Evolutionary conservation across 2,797 vertebrate genomes (phyloP).

Genomic region (Oreortyx pictus): DNA sequence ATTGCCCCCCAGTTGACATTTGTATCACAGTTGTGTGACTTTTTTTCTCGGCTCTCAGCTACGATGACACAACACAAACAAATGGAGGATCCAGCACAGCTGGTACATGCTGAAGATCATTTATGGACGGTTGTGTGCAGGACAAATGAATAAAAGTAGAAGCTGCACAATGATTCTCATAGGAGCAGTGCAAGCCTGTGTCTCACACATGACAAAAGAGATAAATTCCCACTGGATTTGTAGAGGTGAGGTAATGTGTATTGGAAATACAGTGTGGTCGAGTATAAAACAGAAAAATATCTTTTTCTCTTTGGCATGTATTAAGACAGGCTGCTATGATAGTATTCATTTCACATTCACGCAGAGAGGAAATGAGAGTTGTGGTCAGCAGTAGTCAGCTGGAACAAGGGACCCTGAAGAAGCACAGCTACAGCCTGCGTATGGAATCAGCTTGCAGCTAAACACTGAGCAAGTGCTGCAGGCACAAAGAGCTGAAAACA

Average conservation of each 20-base stretch:
- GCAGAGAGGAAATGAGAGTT: conserved; percentile 58
- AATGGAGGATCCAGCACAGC: background rate
- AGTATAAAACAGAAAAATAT: background rate
- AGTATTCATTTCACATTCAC: conserved; percentile 18
- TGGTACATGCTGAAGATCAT: background rate
- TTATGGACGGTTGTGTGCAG: background rate
- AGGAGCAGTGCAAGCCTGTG: background rate
- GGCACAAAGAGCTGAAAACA: conserved; percentile 13
- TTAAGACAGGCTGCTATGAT: conserved; percentile 14
- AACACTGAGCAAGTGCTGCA: background rate
- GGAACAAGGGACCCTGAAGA: conserved; percentile 21
- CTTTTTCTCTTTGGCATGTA: background rate
- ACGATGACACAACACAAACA: background rate
- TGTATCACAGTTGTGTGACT: background rate
- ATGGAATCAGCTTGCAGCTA: conserved; percentile 27
- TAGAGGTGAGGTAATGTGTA: background rate
- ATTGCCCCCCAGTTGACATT: background rate
- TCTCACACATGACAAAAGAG: background rate
- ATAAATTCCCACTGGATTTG: background rate
- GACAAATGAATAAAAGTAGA: background rate
- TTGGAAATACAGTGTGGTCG: background rate
- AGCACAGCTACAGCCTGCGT: background rate
- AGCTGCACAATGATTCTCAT: background rate
- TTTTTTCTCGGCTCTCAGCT: background rate
- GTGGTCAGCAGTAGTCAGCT: conserved; percentile 23